Evolutionary conservation across 2,888 invertebrate genomes (phyloP).

Genomic region (Zygothrica quintamaculata): DNA sequence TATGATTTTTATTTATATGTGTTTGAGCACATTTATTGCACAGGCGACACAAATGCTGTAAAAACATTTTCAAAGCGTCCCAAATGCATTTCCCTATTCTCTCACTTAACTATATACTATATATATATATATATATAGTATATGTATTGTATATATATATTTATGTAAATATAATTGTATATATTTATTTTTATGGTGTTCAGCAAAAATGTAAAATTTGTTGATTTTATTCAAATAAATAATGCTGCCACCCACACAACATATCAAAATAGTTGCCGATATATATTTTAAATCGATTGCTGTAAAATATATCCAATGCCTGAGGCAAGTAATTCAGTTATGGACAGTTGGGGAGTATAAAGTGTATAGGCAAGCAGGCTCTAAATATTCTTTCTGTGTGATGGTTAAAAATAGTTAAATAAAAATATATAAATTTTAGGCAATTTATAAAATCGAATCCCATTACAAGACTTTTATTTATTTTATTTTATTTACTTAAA

Average conservation of each 20-base stretch:
- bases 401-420: no score
- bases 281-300: slow-evolving; percentile 31
- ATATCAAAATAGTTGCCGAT: slow-evolving; percentile 47
- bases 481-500: no score
- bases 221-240: slow-evolving; percentile 66
- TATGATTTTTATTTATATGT: slow-evolving; percentile 1
- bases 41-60: slow-evolving; percentile 60
- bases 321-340: slow-evolving; percentile 1
- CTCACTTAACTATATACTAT: slow-evolving; percentile 5
- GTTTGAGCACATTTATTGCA: slow-evolving; percentile 1
- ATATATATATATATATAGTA: slow-evolving; percentile 4
- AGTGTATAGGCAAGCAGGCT: no score
- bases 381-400: no score
- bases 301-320: slow-evolving; percentile 31
- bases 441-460: no score
- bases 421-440: no score
- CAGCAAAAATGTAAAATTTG: slow-evolving; percentile 29
- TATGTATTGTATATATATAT: slow-evolving; percentile 13
- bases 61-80: slow-evolving; percentile 68
- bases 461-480: no score
- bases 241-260: slow-evolving; percentile 11
- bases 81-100: slow-evolving; percentile 36
- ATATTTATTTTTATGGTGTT: slow-evolving; percentile 15
- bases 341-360: background rate
- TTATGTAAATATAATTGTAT: slow-evolving; percentile 38